A percentile compares a stretch with the other conserved stretches of the same genome.
phyloP scores from a whole-genome alignment of 1,140 invertebrate species.

The Ceratoteleas bidentatus region DNA sequence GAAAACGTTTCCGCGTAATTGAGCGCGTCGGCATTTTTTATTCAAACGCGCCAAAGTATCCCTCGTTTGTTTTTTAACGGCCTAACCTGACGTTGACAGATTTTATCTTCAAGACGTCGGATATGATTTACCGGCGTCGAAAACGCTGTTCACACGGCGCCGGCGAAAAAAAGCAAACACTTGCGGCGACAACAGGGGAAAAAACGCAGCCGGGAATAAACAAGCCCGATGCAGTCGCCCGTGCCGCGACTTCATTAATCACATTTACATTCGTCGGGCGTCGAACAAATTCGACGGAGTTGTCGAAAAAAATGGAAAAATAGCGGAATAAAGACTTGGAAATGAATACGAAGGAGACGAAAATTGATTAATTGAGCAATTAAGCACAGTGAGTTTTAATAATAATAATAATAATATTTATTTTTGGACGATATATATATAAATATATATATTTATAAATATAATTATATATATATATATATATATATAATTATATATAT shows the following conservation, averaged over 20 bases:
- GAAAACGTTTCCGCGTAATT: constrained; percentile 57
- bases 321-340: too few species aligned
- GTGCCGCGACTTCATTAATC: constrained; percentile 45
- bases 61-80: constrained; percentile 55
- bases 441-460: too few species aligned
- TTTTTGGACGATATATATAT: too few species aligned
- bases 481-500: too few species aligned
- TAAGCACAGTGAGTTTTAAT: too few species aligned
- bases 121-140: constrained; percentile 50
- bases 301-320: too few species aligned
- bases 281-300: constrained; percentile 32
- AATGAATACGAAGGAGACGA: too few species aligned
- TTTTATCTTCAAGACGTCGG: constrained; percentile 54
- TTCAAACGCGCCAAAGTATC: constrained; percentile 43
- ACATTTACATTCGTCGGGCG: constrained; percentile 22
- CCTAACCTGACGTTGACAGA: constrained; percentile 60
- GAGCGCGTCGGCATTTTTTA: constrained; percentile 59
- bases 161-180: constrained; percentile 42
- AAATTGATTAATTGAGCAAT: too few species aligned
- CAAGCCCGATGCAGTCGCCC: constrained; percentile 7
- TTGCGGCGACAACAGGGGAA: background rate
- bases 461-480: too few species aligned
- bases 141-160: constrained; percentile 47
- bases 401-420: too few species aligned
- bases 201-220: constrained; percentile 36